phyloP scores from a whole-genome alignment of 1,140 invertebrate species.

The Holotrichia oblita region DNA sequence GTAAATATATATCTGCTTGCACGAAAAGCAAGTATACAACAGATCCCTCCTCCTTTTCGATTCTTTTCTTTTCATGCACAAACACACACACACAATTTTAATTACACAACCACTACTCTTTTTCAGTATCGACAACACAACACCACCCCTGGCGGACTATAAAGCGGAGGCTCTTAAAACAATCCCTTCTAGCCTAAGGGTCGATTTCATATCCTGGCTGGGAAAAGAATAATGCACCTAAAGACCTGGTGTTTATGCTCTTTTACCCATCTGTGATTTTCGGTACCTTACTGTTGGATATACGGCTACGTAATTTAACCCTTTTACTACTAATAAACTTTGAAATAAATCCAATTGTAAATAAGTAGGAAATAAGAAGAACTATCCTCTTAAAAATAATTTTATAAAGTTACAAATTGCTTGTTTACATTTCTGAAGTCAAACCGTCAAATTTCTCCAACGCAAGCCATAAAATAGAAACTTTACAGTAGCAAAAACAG shows the following conservation, averaged over 20 bases:
- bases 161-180: conserved; percentile 24
- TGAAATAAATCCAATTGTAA: no score
- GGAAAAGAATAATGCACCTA: conserved; percentile 22
- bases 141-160: conserved; percentile 10
- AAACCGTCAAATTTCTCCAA: conserved; percentile 8
- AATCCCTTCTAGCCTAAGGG: neutral
- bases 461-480: neutral
- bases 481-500: neutral
- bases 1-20: conserved; percentile 30
- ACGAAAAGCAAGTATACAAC: conserved; percentile 40
- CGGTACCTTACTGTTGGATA: neutral
- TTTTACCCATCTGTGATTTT: conserved; percentile 16
- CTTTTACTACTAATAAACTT: neutral
- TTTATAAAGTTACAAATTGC: no score
- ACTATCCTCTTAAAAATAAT: no score
- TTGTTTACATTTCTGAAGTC: neutral
- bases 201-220: neutral
- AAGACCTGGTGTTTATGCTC: conserved; percentile 4
- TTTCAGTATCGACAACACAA: conserved; percentile 15
- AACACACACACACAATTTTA: conserved; percentile 37
- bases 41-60: conserved; percentile 42
- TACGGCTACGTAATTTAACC: neutral
- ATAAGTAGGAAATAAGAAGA: neutral
- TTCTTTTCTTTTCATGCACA: conserved; percentile 27
- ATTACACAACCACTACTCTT: conserved; percentile 38